Conservation (phyloP, 2,888 invertebrate species). For the Tetanocera ferruginea region DNA sequence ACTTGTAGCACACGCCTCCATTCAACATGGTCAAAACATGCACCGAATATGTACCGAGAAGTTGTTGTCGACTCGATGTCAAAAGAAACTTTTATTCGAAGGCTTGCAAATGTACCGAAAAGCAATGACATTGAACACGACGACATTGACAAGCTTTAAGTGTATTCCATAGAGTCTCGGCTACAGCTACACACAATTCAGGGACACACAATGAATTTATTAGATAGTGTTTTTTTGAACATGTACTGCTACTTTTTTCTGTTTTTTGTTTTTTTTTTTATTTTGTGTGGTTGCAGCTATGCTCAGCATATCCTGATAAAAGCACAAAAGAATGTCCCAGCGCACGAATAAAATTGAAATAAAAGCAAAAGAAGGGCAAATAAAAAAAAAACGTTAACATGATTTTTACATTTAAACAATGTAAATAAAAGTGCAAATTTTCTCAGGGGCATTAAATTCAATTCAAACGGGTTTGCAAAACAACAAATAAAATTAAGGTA, state of each 20-base stretch:
- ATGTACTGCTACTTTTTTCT: too few species aligned
- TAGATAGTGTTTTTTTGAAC: not conserved
- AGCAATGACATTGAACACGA: constrained; percentile 1
- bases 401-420: constrained; percentile 20
- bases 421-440: constrained; percentile 10
- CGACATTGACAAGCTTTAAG: constrained; percentile 3
- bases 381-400: constrained; percentile 13
- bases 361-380: not conserved
- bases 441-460: constrained; percentile 10
- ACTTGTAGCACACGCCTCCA: too few species aligned
- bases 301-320: too few species aligned
- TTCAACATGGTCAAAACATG: too few species aligned
- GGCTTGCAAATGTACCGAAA: too few species aligned
- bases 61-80: too few species aligned
- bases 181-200: too few species aligned
- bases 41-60: too few species aligned
- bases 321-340: not conserved
- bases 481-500: too few species aligned
- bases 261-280: too few species aligned
- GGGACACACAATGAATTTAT: not conserved
- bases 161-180: too few species aligned
- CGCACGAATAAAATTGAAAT: not conserved
- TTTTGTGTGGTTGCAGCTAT: not conserved
- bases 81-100: too few species aligned
- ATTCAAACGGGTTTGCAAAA: not conserved